Evolutionary conservation across 2,113 vertebrate genomes (phyloP).

Genomic region (Stigmatopora argus): DNA sequence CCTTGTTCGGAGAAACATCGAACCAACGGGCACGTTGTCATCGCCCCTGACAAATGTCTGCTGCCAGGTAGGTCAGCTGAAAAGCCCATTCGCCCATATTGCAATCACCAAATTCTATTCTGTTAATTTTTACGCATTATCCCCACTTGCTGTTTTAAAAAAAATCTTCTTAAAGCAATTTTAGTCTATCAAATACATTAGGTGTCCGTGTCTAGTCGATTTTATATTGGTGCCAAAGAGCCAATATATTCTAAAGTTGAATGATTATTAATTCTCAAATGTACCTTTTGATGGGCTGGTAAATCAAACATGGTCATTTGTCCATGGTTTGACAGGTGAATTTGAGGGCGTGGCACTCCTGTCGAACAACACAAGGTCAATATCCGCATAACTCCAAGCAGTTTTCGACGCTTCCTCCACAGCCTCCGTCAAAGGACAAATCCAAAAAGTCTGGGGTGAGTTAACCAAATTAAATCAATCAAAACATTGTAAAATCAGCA

Average conservation of each 20-base stretch:
- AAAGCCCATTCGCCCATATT: conserved; percentile 4
- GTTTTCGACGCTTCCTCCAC: conserved; percentile 52
- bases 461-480: too few species aligned
- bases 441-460: conserved; percentile 57
- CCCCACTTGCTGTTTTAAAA: too few species aligned
- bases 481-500: too few species aligned
- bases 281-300: neutral
- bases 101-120: too few species aligned
- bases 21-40: neutral
- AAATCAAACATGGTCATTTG: neutral
- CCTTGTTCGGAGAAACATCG: neutral
- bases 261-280: neutral
- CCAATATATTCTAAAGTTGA: neutral
- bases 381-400: conserved; percentile 18
- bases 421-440: conserved; percentile 32
- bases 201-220: neutral
- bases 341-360: conserved; percentile 8
- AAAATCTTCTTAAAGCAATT: too few species aligned
- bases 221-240: too few species aligned
- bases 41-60: conserved; percentile 46
- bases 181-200: neutral
- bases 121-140: too few species aligned
- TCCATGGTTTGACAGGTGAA: conserved; percentile 15
- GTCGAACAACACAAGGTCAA: conserved; percentile 25
- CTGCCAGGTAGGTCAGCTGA: conserved; percentile 54